A percentile compares a stretch with the other conserved stretches of the same genome.
Evolutionary conservation across 2,113 vertebrate genomes (phyloP).

Genomic region (Beaufortia kweichowensis): DNA sequence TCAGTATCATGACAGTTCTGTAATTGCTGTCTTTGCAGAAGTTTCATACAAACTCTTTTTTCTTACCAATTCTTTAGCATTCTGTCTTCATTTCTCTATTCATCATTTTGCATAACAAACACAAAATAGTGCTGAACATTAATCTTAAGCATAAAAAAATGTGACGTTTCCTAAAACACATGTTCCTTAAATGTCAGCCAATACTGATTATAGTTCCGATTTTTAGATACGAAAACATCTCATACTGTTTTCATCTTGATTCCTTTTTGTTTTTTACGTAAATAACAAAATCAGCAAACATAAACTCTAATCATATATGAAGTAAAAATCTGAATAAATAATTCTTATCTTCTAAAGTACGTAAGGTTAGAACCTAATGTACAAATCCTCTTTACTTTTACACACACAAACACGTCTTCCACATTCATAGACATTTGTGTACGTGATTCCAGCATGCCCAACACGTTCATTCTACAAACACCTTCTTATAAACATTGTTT

Average conservation of each 20-base stretch:
- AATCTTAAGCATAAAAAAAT: constrained; percentile 23
- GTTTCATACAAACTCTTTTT: background rate
- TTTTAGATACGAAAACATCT: background rate
- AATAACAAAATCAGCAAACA: no score
- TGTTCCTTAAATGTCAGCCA: background rate
- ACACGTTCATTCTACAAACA: constrained; percentile 32
- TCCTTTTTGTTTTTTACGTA: no score
- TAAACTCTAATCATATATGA: no score
- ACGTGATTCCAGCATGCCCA: constrained; percentile 14
- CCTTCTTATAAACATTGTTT: constrained; percentile 25
- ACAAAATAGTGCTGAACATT: constrained; percentile 27
- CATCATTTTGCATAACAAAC: background rate
- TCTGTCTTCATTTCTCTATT: background rate
- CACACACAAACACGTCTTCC: background rate
- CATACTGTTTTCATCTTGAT: background rate
- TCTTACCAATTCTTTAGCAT: background rate
- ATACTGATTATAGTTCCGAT: background rate
- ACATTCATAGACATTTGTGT: constrained; percentile 9
- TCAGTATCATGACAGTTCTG: constrained; percentile 39
- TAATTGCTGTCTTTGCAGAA: constrained; percentile 33
- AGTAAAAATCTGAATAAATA: no score
- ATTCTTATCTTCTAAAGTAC: no score
- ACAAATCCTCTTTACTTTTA: background rate
- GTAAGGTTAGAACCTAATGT: no score
- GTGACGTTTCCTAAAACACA: background rate